Evolutionary conservation across 2,797 vertebrate species (phyloP).

Genomic region (Myotis pilosus): DNA sequence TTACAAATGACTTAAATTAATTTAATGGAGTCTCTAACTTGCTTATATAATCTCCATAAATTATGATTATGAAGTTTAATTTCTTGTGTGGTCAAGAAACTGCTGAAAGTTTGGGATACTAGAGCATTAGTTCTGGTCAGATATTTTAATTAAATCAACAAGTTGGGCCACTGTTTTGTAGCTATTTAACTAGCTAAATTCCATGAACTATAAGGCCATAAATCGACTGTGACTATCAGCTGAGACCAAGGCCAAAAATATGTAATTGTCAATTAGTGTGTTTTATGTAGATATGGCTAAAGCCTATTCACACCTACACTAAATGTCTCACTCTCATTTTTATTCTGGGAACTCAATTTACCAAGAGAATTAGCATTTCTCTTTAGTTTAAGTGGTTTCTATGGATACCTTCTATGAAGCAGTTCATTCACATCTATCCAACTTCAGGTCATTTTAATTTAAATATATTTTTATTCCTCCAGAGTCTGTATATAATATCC

Average conservation of each 20-base stretch:
- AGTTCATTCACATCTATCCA: conserved; percentile 74
- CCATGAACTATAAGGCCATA: neutral
- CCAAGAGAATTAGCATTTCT: conserved; percentile 76
- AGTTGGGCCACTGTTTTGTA: neutral
- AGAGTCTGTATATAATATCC: conserved; percentile 53
- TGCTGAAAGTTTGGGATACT: neutral
- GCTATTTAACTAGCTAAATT: conserved; percentile 15
- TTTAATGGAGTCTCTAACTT: neutral
- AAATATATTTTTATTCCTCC: conserved; percentile 67
- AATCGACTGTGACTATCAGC: conserved; percentile 66
- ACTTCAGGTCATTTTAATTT: conserved; percentile 76
- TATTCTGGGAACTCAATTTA: conserved; percentile 71
- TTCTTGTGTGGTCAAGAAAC: conserved; percentile 16
- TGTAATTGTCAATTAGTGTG: conserved; percentile 69
- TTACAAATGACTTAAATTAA: conserved; percentile 38
- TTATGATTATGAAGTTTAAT: conserved; percentile 7
- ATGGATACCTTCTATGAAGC: conserved; percentile 76
- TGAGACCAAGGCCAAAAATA: conserved; percentile 49
- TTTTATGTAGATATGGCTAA: conserved; percentile 64
- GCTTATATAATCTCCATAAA: neutral
- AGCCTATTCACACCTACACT: conserved; percentile 55
- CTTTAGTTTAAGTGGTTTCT: conserved; percentile 79
- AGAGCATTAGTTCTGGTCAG: neutral
- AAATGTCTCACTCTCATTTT: conserved; percentile 67
- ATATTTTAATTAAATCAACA: conserved; percentile 24